Evolutionary conservation across 2,888 invertebrate species (phyloP).

Genomic region (Oegoconia quadripuncta): DNA sequence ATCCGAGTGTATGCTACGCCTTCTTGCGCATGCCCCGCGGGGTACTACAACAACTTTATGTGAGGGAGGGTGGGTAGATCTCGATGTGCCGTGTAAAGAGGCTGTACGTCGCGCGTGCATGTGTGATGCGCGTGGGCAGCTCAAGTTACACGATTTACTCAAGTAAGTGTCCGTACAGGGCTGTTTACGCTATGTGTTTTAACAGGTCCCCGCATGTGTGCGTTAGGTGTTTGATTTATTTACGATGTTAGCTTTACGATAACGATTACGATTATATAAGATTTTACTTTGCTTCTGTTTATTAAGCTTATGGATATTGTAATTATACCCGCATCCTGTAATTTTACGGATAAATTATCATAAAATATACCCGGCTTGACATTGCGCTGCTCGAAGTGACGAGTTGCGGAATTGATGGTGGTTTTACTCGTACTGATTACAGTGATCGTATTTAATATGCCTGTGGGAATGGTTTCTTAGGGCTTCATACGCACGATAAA

Average conservation of each 20-base stretch:
- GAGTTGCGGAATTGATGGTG: background rate
- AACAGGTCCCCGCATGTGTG: constrained; percentile 20
- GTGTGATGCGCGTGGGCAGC: constrained; percentile 20
- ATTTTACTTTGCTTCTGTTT: constrained; percentile 5
- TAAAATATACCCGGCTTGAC: background rate
- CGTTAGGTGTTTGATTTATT: constrained; percentile 18
- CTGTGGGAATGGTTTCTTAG: too few relatives aligned
- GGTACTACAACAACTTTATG: too few relatives aligned
- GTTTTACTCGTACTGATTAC: too few relatives aligned
- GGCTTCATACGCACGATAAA: too few relatives aligned
- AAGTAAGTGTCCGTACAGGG: constrained; percentile 46
- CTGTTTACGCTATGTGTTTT: constrained; percentile 39
- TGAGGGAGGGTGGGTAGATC: too few relatives aligned
- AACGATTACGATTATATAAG: constrained; percentile 8
- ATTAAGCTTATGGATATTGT: constrained; percentile 4
- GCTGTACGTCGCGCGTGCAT: constrained; percentile 28
- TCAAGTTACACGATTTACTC: constrained; percentile 50
- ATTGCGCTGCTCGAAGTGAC: background rate
- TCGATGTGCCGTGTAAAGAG: too few relatives aligned
- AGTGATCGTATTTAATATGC: too few relatives aligned
- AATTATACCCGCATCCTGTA: constrained; percentile 17
- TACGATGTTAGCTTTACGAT: constrained; percentile 16
- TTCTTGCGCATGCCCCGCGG: constrained; percentile 25
- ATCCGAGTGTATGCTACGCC: constrained; percentile 45
- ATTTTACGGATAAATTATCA: constrained; percentile 11